Conservation (phyloP, 2,113 vertebrate genomes). For the Acanthochromis polyacanthus region DNA sequence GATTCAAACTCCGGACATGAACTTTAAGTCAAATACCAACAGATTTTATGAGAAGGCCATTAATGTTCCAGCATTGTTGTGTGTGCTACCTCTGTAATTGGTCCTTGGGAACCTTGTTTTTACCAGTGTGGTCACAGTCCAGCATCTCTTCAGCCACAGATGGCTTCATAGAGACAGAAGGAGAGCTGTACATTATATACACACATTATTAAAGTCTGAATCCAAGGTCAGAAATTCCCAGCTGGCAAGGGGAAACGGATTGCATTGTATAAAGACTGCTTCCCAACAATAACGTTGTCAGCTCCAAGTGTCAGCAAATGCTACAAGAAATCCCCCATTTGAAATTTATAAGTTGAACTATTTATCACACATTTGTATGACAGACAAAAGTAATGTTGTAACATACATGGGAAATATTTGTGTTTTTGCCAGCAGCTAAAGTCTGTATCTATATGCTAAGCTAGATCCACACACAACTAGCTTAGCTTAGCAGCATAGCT, state of each 20-base stretch:
- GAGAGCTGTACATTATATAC: neutral
- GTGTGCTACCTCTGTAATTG: slow-evolving; percentile 3
- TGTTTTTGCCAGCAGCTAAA: neutral
- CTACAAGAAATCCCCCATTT: neutral
- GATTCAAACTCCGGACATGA: too few relatives aligned
- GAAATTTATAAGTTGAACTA: neutral
- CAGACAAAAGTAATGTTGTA: neutral
- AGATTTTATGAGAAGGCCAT: slow-evolving; percentile 17
- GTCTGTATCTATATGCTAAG: neutral
- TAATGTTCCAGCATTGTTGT: slow-evolving; percentile 13
- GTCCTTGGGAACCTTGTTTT: slow-evolving; percentile 19
- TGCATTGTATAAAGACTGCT: neutral
- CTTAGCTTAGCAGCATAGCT: neutral
- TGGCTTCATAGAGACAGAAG: slow-evolving; percentile 56
- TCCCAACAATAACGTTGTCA: neutral
- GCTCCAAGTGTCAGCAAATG: neutral
- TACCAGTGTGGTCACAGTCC: neutral
- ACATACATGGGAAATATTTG: neutral
- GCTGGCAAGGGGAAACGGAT: neutral
- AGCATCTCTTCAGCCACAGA: slow-evolving; percentile 49
- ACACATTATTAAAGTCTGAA: slow-evolving; percentile 27
- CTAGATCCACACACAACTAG: neutral
- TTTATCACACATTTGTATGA: neutral
- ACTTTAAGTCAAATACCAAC: slow-evolving; percentile 20
- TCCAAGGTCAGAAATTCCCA: slow-evolving; percentile 6